phyloP scores from a whole-genome alignment of 2,113 vertebrate genomes.

The Ameiurus melas region DNA sequence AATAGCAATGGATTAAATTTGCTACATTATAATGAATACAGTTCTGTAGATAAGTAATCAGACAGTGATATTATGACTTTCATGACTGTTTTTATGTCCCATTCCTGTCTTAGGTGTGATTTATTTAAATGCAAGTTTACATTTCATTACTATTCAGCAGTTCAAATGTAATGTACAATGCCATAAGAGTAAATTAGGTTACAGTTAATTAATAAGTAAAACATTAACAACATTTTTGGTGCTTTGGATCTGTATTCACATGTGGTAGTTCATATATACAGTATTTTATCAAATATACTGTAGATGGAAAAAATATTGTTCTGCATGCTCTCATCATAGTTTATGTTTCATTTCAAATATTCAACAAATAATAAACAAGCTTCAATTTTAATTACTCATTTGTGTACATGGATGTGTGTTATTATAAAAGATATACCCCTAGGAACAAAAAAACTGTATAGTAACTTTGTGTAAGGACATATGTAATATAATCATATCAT shows the following conservation, averaged over 20 bases:
- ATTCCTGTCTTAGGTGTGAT: background rate
- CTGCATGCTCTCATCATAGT: background rate
- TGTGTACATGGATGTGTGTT: background rate
- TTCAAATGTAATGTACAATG: constrained; percentile 35
- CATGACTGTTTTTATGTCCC: background rate
- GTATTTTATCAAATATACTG: background rate
- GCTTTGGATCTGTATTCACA: background rate
- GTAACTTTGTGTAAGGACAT: background rate
- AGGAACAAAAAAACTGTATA: background rate
- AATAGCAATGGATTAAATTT: background rate
- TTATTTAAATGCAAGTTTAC: background rate
- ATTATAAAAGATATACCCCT: background rate
- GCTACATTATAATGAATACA: background rate
- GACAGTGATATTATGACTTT: background rate
- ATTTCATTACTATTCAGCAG: constrained; percentile 31
- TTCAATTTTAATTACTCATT: background rate
- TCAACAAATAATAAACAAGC: background rate
- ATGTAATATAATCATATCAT: background rate
- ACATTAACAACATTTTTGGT: background rate
- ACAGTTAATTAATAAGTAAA: background rate
- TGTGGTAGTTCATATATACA: background rate
- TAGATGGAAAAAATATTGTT: background rate
- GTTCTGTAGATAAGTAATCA: background rate
- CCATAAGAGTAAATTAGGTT: constrained; percentile 17
- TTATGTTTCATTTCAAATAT: background rate